Percentiles rank a stretch among this genome's conserved stretches.
These are phyloP conservation scores for Hipposideros larvatus DNA, from an alignment of 2,797 vertebrate genomes.

Conservation along the genomic window DNA sequence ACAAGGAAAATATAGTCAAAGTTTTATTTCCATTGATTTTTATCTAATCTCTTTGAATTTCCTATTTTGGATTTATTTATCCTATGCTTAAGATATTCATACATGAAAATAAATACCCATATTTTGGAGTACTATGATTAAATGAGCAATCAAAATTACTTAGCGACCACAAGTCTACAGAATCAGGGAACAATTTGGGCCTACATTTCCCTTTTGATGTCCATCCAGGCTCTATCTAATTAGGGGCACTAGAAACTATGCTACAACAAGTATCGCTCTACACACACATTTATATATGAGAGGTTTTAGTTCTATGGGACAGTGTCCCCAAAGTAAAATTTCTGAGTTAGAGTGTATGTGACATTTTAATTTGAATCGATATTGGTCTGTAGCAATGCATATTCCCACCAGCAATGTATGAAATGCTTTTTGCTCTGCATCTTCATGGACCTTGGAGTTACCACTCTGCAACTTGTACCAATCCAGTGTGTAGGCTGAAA, in stretches of 20 bases:
- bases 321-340: neutral
- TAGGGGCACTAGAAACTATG: neutral
- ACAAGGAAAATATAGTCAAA: neutral
- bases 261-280: neutral
- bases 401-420: neutral
- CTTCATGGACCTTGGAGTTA: neutral
- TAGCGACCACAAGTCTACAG: neutral
- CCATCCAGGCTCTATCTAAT: neutral
- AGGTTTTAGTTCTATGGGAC: neutral
- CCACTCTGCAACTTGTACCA: neutral
- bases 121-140: neutral
- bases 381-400: neutral
- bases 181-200: neutral
- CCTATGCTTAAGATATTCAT: neutral
- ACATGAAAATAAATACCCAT: neutral
- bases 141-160: neutral
- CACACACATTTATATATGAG: accelerated
- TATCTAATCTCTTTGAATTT: neutral
- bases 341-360: neutral
- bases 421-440: neutral
- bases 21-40: slow-evolving; percentile 9
- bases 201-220: neutral
- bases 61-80: slow-evolving; percentile 39
- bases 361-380: neutral
- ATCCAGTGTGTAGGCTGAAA: neutral